Percentiles rank a stretch among this genome's conserved stretches.
Conservation (phyloP, 1,140 invertebrate genomes). For the Nomia melanderi region DNA sequence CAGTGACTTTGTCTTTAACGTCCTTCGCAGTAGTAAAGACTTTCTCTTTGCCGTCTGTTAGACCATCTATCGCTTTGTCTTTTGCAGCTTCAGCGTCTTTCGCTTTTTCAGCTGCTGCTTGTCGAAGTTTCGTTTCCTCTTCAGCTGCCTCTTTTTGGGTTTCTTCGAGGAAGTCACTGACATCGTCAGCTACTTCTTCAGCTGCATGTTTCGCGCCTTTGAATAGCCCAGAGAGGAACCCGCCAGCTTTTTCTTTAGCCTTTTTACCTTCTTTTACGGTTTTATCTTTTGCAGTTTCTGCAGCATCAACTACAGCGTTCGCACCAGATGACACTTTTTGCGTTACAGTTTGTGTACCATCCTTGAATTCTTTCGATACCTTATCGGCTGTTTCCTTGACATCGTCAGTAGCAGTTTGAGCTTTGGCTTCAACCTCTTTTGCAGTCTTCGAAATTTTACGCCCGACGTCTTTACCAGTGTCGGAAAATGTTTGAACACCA, state of each 20-base stretch:
- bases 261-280: constrained; percentile 53
- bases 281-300: constrained; percentile 43
- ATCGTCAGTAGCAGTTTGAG: not conserved
- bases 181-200: constrained; percentile 72
- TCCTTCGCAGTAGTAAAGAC: constrained; percentile 36
- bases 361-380: constrained; percentile 29
- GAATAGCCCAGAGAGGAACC: constrained; percentile 63
- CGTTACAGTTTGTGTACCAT: constrained; percentile 20
- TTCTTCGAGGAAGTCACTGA: constrained; percentile 71
- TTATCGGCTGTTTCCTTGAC: constrained; percentile 30
- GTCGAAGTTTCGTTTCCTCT: constrained; percentile 53
- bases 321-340: constrained; percentile 25
- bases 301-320: not conserved
- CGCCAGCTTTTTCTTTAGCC: constrained; percentile 53
- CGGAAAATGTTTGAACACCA: not conserved
- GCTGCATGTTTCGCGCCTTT: constrained; percentile 68
- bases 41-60: constrained; percentile 50
- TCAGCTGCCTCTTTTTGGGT: constrained; percentile 66
- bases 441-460: not conserved
- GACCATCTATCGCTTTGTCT: constrained; percentile 7
- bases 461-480: not conserved
- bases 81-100: constrained; percentile 29
- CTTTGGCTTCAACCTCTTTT: not conserved
- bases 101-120: constrained; percentile 28
- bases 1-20: constrained; percentile 37